phyloP scores from a whole-genome alignment of 2,888 invertebrate species.

The Lumbricus terrestris region DNA sequence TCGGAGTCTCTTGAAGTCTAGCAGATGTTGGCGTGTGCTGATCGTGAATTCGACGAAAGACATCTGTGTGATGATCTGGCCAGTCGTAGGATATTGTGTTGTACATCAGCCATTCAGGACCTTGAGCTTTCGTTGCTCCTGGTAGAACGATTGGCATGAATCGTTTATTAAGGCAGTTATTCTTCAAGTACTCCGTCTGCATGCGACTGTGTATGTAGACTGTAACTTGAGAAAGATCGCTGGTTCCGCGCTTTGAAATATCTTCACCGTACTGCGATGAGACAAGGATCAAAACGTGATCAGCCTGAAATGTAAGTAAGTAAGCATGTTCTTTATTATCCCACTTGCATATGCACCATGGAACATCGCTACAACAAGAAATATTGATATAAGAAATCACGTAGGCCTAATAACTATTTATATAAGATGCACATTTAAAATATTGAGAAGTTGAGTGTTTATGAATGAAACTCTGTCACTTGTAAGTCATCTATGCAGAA shows the following conservation, averaged over 20 bases:
- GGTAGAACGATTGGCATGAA: not conserved
- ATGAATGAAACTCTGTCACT: too few relatives aligned
- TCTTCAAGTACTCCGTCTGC: not conserved
- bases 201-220: not conserved
- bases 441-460: too few relatives aligned
- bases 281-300: not conserved
- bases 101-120: not conserved
- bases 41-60: not conserved
- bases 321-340: too few relatives aligned
- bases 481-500: too few relatives aligned
- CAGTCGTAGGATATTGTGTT: not conserved
- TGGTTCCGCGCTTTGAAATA: not conserved
- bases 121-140: not conserved
- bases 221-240: not conserved
- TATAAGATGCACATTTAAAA: too few relatives aligned
- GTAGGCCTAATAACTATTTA: too few relatives aligned
- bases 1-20: not conserved
- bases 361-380: too few relatives aligned
- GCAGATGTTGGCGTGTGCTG: not conserved
- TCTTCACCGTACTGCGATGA: not conserved
- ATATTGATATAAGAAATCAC: too few relatives aligned
- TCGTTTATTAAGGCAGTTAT: not conserved
- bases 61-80: not conserved
- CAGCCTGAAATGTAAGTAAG: not conserved
- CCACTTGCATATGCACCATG: too few relatives aligned